Evolutionary conservation across 2,888 invertebrate species (phyloP).

Genomic region (Nomada flava): DNA sequence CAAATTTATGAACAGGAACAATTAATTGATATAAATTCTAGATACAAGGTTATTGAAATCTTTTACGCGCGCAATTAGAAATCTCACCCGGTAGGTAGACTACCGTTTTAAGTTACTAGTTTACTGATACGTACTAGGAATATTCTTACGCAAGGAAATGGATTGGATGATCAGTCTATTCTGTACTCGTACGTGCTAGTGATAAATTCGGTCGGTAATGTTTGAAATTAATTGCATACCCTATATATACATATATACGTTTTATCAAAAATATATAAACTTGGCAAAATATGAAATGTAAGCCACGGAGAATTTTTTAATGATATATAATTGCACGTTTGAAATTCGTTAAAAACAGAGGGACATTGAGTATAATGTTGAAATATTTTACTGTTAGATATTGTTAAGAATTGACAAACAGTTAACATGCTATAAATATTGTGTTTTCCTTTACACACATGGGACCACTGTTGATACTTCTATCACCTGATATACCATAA

Average conservation of each 20-base stretch:
- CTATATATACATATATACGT: neutral
- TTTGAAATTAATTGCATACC: neutral
- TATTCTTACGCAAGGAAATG: constrained; percentile 1
- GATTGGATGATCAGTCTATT: neutral
- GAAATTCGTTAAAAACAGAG: neutral
- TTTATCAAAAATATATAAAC: neutral
- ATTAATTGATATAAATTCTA: neutral
- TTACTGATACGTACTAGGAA: constrained; percentile 1
- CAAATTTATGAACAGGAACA: neutral
- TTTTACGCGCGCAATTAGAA: neutral
- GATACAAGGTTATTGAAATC: neutral
- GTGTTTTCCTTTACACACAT: neutral
- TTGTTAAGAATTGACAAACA: neutral
- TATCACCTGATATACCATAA: neutral
- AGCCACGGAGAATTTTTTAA: neutral
- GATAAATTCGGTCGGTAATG: constrained; percentile 6
- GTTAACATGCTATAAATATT: neutral
- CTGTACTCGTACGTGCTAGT: neutral
- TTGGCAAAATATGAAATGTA: neutral
- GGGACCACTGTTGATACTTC: neutral
- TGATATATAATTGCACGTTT: neutral
- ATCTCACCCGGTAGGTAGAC: neutral
- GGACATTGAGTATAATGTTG: neutral
- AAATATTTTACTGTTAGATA: neutral
- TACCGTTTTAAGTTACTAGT: constrained; percentile 1